Evolutionary conservation across 2,113 vertebrate genomes (phyloP).

Genomic region (Hyperoodon ampullatus): DNA sequence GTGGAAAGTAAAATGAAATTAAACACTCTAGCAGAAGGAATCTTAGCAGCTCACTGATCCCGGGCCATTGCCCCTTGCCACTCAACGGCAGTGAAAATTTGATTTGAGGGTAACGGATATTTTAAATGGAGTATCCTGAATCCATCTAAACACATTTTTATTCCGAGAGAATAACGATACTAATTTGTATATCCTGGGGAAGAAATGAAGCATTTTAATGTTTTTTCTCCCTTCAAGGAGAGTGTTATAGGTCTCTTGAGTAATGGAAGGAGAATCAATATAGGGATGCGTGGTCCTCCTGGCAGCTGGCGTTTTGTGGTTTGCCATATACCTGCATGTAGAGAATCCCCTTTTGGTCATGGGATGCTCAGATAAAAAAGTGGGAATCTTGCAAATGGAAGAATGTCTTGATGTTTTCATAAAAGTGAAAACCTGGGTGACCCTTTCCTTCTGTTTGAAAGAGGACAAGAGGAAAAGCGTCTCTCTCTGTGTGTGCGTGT

Average conservation of each 20-base stretch:
- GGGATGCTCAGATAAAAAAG: not conserved
- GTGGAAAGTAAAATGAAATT: constrained; percentile 76
- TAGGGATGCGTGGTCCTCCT: not conserved
- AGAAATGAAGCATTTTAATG: constrained; percentile 58
- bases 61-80: constrained; percentile 35
- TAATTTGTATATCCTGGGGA: constrained; percentile 65
- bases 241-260: not conserved
- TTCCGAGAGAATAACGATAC: constrained; percentile 36
- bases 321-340: not conserved
- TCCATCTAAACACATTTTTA: constrained; percentile 61
- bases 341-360: not conserved
- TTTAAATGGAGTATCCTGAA: constrained; percentile 68
- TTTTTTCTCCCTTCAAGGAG: constrained; percentile 33
- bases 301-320: not conserved
- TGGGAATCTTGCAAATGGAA: not conserved
- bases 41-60: constrained; percentile 64
- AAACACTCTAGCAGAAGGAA: constrained; percentile 77
- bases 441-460: constrained; percentile 22
- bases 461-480: not conserved
- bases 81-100: constrained; percentile 64
- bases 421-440: not conserved
- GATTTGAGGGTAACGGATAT: constrained; percentile 72
- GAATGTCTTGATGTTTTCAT: not conserved
- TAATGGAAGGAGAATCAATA: not conserved
- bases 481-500: not conserved